phyloP scores from a whole-genome alignment of 2,888 invertebrate genomes.

The Andrena chrysosceles region DNA sequence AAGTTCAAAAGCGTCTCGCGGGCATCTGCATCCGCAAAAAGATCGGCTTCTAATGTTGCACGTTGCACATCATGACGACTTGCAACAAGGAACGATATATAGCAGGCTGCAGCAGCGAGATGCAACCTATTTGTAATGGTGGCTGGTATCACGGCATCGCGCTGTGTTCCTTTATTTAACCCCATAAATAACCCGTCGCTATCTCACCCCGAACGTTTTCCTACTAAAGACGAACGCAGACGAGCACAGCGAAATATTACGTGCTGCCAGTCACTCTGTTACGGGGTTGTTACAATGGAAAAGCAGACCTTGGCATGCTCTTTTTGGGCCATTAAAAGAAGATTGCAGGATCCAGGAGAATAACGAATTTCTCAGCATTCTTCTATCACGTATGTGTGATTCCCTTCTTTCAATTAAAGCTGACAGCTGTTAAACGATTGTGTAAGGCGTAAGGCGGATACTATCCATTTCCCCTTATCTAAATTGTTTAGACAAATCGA shows the following conservation, averaged over 20 bases:
- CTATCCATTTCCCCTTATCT: too few relatives aligned
- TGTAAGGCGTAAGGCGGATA: too few relatives aligned
- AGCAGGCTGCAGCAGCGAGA: conserved; percentile 68
- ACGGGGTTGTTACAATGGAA: conserved; percentile 59
- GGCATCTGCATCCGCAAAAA: conserved; percentile 11
- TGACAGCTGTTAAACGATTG: too few relatives aligned
- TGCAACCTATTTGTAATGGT: conserved; percentile 81
- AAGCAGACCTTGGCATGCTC: conserved; percentile 41
- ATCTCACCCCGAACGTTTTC: conserved; percentile 76
- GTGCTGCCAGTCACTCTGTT: conserved; percentile 71
- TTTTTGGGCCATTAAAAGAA: conserved; percentile 17
- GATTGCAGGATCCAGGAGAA: neutral
- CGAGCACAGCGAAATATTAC: conserved; percentile 67
- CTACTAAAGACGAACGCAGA: conserved; percentile 57
- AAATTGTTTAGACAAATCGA: too few relatives aligned
- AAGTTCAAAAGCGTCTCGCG: conserved; percentile 25
- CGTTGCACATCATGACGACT: conserved; percentile 74
- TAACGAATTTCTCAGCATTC: too few relatives aligned
- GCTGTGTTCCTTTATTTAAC: conserved; percentile 82
- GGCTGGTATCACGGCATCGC: conserved; percentile 79
- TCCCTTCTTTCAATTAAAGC: too few relatives aligned
- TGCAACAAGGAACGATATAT: conserved; percentile 72
- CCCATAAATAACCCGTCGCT: conserved; percentile 82
- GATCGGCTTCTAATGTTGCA: conserved; percentile 68
- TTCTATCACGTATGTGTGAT: too few relatives aligned